Conservation (phyloP, 1,140 invertebrate species). For the Camponotus floridanus region DNA sequence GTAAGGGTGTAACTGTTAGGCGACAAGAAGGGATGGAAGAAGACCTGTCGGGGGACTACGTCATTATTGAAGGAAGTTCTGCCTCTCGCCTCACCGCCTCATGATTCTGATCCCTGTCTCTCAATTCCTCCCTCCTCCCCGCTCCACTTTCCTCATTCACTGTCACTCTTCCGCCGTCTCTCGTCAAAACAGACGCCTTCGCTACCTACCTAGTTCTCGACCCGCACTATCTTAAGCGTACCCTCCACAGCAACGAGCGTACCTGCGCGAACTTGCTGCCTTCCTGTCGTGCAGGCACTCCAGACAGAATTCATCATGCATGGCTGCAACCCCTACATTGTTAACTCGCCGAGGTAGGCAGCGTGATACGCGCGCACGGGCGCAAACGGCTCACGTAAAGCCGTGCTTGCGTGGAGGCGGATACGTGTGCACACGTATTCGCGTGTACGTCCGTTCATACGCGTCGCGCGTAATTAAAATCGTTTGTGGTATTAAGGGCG, state of each 20-base stretch:
- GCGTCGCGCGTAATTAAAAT: slow-evolving; percentile 48
- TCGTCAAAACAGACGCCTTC: slow-evolving; percentile 71
- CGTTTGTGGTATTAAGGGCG: slow-evolving; percentile 38
- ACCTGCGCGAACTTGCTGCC: slow-evolving; percentile 70
- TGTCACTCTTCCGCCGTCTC: slow-evolving; percentile 59
- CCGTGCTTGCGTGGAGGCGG: background rate
- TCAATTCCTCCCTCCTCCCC: background rate
- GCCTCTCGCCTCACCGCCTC: slow-evolving; percentile 63
- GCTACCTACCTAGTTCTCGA: slow-evolving; percentile 54
- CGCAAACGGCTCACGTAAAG: slow-evolving; percentile 12
- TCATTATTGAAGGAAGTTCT: slow-evolving; percentile 78
- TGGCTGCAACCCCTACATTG: slow-evolving; percentile 68
- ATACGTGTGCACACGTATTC: background rate
- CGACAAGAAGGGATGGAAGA: slow-evolving; percentile 80
- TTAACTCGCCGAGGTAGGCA: slow-evolving; percentile 61
- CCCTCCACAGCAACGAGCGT: slow-evolving; percentile 48
- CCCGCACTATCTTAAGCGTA: slow-evolving; percentile 43
- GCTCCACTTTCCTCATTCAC: slow-evolving; percentile 28
- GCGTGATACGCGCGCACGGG: slow-evolving; percentile 23
- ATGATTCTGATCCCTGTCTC: slow-evolving; percentile 70
- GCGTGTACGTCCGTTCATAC: slow-evolving; percentile 15
- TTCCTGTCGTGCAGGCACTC: slow-evolving; percentile 69
- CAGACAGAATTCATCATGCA: slow-evolving; percentile 73
- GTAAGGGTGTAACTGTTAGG: slow-evolving; percentile 76
- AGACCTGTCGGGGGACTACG: slow-evolving; percentile 69